Evolutionary conservation across 2,797 vertebrate species (phyloP).

Genomic region (Champsocephalus gunnari): DNA sequence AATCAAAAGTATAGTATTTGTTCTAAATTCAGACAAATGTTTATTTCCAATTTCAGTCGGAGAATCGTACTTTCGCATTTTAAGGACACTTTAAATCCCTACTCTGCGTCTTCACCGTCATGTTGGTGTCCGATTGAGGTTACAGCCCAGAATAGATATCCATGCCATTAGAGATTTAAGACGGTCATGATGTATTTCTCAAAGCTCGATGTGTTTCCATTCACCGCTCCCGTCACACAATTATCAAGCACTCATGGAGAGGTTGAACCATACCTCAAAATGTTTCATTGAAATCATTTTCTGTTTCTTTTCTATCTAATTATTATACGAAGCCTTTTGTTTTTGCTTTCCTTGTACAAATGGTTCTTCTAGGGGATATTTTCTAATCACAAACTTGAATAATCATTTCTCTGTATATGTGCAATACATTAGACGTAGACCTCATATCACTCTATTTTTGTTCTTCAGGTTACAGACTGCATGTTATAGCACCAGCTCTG

Average conservation of each 20-base stretch:
- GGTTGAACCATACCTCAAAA: not conserved
- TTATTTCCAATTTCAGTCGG: too few relatives aligned
- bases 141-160: conserved; percentile 13
- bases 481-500: conserved; percentile 45
- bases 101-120: not conserved
- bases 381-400: conserved; percentile 69
- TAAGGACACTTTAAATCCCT: too few relatives aligned
- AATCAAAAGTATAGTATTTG: too few relatives aligned
- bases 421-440: conserved; percentile 73
- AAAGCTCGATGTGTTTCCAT: conserved; percentile 24
- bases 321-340: not conserved
- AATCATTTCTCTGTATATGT: conserved; percentile 66
- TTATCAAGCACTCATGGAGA: conserved; percentile 1
- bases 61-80: too few relatives aligned
- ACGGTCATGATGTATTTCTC: not conserved
- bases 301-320: conserved; percentile 1
- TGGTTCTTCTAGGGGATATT: conserved; percentile 43
- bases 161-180: not conserved
- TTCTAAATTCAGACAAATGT: too few relatives aligned
- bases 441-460: conserved; percentile 43
- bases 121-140: not conserved
- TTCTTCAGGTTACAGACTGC: conserved; percentile 35
- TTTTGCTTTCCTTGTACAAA: not conserved
- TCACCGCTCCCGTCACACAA: conserved; percentile 28
- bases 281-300: conserved; percentile 1